A percentile compares a stretch with the other conserved stretches of the same genome.
Evolutionary conservation across 2,113 vertebrate species (phyloP).

Genomic region (Eulemur rufifrons): DNA sequence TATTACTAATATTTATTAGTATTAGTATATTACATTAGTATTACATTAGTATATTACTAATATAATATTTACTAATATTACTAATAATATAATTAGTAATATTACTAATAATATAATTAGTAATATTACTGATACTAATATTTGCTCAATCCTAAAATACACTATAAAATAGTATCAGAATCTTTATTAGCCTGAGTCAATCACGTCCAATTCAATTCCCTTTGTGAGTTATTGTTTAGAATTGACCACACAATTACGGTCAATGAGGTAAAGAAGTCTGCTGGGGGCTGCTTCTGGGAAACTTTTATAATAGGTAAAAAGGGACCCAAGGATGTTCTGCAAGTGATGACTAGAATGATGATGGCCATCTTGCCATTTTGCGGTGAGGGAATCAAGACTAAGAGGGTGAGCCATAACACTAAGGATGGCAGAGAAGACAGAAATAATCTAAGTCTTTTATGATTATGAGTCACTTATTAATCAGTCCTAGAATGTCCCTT

Average conservation of each 20-base stretch:
- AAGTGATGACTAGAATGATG: not conserved
- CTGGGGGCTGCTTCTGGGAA: not conserved
- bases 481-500: not conserved
- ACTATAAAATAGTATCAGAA: not conserved
- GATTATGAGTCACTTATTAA: not conserved
- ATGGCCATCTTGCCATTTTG: not conserved
- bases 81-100: too few species aligned
- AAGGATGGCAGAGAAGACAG: not conserved
- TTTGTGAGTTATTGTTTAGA: not conserved
- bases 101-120: too few species aligned
- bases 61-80: too few species aligned
- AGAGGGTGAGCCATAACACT: not conserved
- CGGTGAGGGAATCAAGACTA: not conserved
- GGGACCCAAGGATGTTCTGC: not conserved
- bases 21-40: too few species aligned
- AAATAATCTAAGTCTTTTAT: not conserved
- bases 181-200: not conserved
- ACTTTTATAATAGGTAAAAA: not conserved
- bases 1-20: too few species aligned
- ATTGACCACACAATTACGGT: not conserved
- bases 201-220: not conserved
- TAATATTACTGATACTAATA: too few species aligned
- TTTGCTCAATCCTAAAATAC: slow-evolving; percentile 6
- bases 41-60: too few species aligned
- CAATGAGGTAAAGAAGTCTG: not conserved